Conservation (phyloP, 2,888 invertebrate species). For the Caenorhabditis imperialis region DNA sequence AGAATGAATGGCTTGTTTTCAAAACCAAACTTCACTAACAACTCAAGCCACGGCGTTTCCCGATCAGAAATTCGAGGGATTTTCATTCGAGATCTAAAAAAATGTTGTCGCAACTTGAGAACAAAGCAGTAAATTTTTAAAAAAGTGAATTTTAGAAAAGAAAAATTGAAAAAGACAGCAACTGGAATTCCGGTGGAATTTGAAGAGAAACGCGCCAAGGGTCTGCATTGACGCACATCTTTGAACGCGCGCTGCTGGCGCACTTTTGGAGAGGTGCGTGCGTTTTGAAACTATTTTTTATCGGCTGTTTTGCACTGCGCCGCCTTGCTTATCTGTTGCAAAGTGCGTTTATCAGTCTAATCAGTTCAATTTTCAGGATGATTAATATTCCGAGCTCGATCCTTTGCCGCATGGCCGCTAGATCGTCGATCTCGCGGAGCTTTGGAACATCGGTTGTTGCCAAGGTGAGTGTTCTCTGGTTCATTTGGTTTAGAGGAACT, state of each 20-base stretch:
- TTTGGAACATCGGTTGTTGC: conserved; percentile 47
- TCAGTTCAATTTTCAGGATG: conserved; percentile 38
- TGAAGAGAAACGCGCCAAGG: neutral
- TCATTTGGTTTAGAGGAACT: too few relatives aligned
- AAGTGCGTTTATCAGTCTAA: conserved; percentile 1
- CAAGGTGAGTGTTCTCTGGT: conserved; percentile 22
- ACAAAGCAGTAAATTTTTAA: neutral
- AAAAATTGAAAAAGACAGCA: too few relatives aligned
- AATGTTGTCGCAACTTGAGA: too few relatives aligned
- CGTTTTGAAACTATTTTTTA: conserved; percentile 39
- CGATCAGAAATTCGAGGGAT: conserved; percentile 18
- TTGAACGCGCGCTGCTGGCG: conserved; percentile 41
- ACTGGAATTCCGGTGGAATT: neutral
- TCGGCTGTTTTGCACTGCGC: conserved; percentile 19
- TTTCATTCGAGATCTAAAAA: too few relatives aligned
- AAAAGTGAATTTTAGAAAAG: too few relatives aligned
- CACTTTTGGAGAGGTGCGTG: conserved; percentile 46
- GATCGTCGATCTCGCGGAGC: conserved; percentile 44
- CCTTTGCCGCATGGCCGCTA: conserved; percentile 46
- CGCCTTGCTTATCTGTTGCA: conserved; percentile 31
- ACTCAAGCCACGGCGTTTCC: conserved; percentile 28
- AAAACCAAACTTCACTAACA: conserved; percentile 51
- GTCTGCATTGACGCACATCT: conserved; percentile 33
- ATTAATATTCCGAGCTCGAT: conserved; percentile 50
- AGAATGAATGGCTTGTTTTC: conserved; percentile 57